Conservation (phyloP, 1,140 invertebrate species). For the Drosophila navojoa region DNA sequence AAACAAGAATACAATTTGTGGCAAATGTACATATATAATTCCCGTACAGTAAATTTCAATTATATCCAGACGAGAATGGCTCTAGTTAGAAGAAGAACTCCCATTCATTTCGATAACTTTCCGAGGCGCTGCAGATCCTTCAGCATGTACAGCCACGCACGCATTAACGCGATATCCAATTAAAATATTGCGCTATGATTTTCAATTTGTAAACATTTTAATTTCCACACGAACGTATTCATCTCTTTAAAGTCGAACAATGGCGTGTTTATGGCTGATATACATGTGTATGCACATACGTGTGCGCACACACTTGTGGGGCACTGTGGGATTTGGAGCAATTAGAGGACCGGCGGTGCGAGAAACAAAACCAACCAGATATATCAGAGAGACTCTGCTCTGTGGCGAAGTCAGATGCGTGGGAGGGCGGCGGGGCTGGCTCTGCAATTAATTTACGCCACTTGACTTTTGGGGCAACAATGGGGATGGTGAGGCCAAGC, state of each 20-base stretch:
- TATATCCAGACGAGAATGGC: no score
- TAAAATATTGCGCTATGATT: constrained; percentile 74
- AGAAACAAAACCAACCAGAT: constrained; percentile 38
- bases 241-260: constrained; percentile 39
- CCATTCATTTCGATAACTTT: not conserved
- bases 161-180: constrained; percentile 55
- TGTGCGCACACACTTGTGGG: not conserved
- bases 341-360: constrained; percentile 34
- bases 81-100: no score
- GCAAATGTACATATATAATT: no score
- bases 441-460: constrained; percentile 76
- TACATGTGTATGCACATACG: not conserved
- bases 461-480: constrained; percentile 65
- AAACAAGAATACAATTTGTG: not conserved
- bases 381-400: constrained; percentile 25
- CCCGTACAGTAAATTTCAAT: no score
- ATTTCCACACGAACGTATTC: constrained; percentile 28
- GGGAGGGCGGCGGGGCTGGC: constrained; percentile 10
- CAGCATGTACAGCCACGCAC: constrained; percentile 7
- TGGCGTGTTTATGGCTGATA: constrained; percentile 8
- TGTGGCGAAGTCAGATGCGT: constrained; percentile 4
- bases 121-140: not conserved
- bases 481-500: constrained; percentile 32
- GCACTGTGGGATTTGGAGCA: constrained; percentile 42
- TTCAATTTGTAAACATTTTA: constrained; percentile 53